A percentile compares a stretch with the other conserved stretches of the same genome.
Conservation (phyloP, 2,113 vertebrate species). For the Taxidea taxus region DNA sequence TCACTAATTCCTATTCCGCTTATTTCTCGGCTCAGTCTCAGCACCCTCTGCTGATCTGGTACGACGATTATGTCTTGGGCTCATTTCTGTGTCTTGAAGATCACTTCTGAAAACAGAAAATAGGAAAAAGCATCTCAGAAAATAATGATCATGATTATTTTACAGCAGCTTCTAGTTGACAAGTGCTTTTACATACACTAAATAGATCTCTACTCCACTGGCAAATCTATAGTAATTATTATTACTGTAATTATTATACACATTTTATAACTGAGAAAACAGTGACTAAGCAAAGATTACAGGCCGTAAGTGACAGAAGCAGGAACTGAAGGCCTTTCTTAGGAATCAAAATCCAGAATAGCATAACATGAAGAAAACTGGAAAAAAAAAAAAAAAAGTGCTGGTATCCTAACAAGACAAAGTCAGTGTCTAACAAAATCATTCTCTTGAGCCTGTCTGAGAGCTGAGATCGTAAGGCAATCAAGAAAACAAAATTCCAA, state of each 20-base stretch:
- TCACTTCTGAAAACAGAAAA: conserved; percentile 37
- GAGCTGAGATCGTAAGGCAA: not conserved
- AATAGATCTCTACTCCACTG: not conserved
- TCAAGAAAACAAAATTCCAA: not conserved
- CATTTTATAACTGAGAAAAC: not conserved
- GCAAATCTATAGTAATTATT: not conserved
- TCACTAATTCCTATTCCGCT: conserved; percentile 73
- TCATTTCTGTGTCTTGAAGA: not conserved
- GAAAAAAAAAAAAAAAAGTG: not conserved
- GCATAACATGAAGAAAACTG: not conserved
- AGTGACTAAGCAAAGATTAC: not conserved
- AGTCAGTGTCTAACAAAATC: not conserved
- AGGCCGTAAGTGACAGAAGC: not conserved
- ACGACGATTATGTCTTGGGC: conserved; percentile 8
- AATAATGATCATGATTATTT: not conserved
- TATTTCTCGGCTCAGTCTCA: conserved; percentile 47
- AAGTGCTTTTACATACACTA: not conserved
- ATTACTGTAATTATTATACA: not conserved
- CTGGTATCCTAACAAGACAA: not conserved
- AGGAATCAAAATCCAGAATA: not conserved
- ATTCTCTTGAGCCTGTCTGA: not conserved
- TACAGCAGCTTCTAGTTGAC: not conserved
- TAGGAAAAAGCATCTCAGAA: not conserved
- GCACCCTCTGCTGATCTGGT: rapidly evolving
- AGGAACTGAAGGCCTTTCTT: not conserved